phyloP scores from a whole-genome alignment of 2,797 vertebrate genomes.

The Peromyscus eremicus region DNA sequence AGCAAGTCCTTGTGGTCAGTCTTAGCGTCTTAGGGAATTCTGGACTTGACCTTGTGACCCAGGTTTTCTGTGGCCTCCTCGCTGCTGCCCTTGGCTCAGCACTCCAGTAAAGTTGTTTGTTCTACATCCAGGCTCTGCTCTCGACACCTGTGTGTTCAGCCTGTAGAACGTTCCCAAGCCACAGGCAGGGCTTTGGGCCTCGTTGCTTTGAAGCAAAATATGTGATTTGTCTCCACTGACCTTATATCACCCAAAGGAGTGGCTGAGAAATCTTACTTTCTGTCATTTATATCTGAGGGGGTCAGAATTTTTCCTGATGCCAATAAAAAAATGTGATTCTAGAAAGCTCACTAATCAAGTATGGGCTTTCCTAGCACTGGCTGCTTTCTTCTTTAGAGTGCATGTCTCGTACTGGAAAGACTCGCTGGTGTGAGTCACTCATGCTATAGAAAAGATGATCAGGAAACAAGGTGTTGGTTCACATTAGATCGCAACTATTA shows the following conservation, averaged over 20 bases:
- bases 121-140: background rate
- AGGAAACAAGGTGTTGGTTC: background rate
- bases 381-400: background rate
- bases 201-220: background rate
- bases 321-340: background rate
- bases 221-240: background rate
- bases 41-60: background rate
- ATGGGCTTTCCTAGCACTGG: background rate
- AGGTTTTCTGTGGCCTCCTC: background rate
- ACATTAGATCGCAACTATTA: constrained; percentile 37
- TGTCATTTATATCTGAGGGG: background rate
- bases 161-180: background rate
- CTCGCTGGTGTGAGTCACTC: background rate
- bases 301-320: background rate
- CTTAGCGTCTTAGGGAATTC: background rate
- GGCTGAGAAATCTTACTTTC: background rate
- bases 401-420: background rate
- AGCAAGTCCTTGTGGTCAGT: background rate
- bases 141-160: background rate
- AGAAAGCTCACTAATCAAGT: background rate
- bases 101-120: too few relatives aligned
- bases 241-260: background rate
- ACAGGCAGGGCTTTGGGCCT: background rate
- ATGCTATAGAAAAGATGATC: constrained; percentile 15
- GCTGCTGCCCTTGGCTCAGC: background rate